phyloP scores from a whole-genome alignment of 2,797 vertebrate genomes.

The Sardinella longiceps region DNA sequence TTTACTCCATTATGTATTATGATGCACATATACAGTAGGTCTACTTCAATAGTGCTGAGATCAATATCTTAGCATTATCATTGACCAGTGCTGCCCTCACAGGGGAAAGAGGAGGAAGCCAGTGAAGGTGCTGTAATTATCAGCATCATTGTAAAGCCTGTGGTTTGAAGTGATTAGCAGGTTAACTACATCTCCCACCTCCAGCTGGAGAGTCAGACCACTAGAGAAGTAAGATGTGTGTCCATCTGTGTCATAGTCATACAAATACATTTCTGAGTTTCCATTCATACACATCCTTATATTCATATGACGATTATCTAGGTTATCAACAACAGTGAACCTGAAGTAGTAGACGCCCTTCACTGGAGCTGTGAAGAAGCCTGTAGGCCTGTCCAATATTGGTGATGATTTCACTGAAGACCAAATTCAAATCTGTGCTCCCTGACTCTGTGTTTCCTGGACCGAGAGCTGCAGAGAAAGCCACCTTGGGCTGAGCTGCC shows the following conservation, averaged over 20 bases:
- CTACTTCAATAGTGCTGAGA: too few species aligned
- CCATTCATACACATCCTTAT: not conserved
- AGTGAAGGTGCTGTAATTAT: not conserved
- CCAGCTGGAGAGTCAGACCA: not conserved
- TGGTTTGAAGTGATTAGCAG: not conserved
- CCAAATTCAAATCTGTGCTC: not conserved
- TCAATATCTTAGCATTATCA: too few species aligned
- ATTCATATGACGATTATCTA: not conserved
- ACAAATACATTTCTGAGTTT: not conserved
- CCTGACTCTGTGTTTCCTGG: not conserved
- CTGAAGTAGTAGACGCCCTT: not conserved
- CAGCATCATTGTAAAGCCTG: not conserved
- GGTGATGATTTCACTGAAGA: not conserved
- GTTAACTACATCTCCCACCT: not conserved
- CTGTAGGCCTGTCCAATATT: not conserved
- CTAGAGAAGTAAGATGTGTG: not conserved
- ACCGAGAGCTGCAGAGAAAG: not conserved
- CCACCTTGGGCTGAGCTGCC: not conserved
- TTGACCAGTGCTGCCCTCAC: not conserved
- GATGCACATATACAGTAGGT: too few species aligned
- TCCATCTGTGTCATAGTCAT: too few species aligned
- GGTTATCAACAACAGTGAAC: not conserved
- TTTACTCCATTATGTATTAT: too few species aligned
- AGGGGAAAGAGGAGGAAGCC: not conserved
- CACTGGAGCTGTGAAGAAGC: too few species aligned